Conservation (phyloP, 2,797 vertebrate species). For the Tapera naevia region DNA sequence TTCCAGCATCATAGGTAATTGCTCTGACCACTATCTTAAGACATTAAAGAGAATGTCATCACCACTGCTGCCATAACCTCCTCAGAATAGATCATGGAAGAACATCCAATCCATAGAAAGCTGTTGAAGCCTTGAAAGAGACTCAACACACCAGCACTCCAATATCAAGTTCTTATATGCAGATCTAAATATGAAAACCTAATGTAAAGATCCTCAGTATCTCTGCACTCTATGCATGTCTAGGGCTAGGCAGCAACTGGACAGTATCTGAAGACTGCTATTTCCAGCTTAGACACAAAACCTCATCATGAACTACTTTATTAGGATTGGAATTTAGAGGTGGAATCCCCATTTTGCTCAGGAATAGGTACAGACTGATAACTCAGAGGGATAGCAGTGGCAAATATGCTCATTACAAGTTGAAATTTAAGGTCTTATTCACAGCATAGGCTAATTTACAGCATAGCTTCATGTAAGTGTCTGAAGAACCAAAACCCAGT, state of each 20-base stretch:
- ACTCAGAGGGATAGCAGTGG: accelerated
- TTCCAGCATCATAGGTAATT: not conserved
- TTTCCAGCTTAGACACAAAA: not conserved
- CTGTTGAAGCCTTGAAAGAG: not conserved
- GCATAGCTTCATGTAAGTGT: not conserved
- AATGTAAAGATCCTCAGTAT: not conserved
- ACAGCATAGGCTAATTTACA: not conserved
- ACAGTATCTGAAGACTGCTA: not conserved
- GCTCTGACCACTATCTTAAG: not conserved
- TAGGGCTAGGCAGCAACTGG: not conserved
- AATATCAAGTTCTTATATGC: not conserved
- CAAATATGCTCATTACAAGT: not conserved
- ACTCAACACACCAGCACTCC: not conserved
- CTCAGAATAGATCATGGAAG: not conserved
- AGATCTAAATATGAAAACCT: not conserved
- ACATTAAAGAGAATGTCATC: not conserved
- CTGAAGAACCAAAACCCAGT: not conserved
- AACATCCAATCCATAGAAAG: not conserved
- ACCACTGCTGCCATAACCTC: not conserved
- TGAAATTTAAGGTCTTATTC: not conserved
- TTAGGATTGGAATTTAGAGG: not conserved
- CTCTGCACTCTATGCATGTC: not conserved
- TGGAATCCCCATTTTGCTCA: not conserved
- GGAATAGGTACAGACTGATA: not conserved
- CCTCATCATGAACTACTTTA: not conserved